Evolutionary conservation across 2,797 vertebrate species (phyloP), one percentile per base, ranked within the genome.

Genomic region (Gambelia wislizenii): DNA sequence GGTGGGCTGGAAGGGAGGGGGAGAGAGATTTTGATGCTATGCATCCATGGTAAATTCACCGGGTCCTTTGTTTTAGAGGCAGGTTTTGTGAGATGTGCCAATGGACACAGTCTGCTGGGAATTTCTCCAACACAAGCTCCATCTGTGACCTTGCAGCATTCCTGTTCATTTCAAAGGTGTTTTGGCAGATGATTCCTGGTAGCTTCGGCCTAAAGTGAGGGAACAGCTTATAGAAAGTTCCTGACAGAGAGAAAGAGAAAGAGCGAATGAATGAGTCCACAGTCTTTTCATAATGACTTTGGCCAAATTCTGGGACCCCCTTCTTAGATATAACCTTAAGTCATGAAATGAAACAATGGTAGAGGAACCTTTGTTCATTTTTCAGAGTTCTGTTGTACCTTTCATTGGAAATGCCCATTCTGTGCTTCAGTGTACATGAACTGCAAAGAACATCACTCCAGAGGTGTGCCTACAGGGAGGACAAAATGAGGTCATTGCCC

Each of bases 91-190:
- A 76, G 39, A 39, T 39, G 70, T 75, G 70, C 54, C 52, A 75
- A 67, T 75, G 72, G 86, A 75, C 47, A n/a, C 20, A 75, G n/a
- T 61, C 86, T 56, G 56, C 56, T 59, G 79, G 86, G 69, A 88
- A 82, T 83, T 47, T n/a, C 69, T 88, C 69, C 86, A 88, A 75
- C 33, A 75, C 86, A 88, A 75, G 69, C 52, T 88, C 80, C 42
- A 64, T 88, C 78, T 88, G 86, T 49, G 70, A 83, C 54, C 79
- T 88, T 88, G 86, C 56, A 74, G 69, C 42, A 61, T 83, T 75
- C 56, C 79, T 74, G 42, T 75, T 83, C 78, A 83, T 87, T 81
- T 56, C 77, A 87, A 70, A 72, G 77, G 42, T 81, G 59, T 30
- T 74, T 87, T 22, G 49, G 64, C 77, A 87, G 86, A 56, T 67